Conservation (phyloP, 2,888 invertebrate genomes). For the Andrena fulva region DNA sequence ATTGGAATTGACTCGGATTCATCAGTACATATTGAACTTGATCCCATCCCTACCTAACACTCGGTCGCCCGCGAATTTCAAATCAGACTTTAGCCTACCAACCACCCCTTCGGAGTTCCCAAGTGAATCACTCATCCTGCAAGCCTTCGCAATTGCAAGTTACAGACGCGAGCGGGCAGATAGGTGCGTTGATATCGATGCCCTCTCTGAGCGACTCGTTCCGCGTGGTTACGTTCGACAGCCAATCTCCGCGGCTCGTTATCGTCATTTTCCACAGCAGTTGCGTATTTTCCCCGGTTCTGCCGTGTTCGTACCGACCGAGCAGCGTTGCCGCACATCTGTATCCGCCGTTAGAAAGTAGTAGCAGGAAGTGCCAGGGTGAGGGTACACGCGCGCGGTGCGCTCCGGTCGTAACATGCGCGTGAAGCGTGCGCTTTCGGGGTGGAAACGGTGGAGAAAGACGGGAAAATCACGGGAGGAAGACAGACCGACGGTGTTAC, state of each 20-base stretch:
- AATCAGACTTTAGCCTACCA: too few species aligned
- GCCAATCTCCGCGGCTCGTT: neutral
- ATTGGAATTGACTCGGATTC: too few species aligned
- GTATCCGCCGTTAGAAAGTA: conserved; percentile 41
- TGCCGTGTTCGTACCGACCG: conserved; percentile 38
- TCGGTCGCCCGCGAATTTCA: too few species aligned
- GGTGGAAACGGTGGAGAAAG: conserved; percentile 33
- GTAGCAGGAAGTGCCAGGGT: conserved; percentile 56
- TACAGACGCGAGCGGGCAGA: neutral
- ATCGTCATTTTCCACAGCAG: neutral
- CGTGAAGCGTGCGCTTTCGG: conserved; percentile 73
- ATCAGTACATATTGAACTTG: too few species aligned
- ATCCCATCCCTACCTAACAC: too few species aligned
- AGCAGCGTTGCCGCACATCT: conserved; percentile 29
- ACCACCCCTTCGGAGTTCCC: too few species aligned
- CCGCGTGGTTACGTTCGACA: conserved; percentile 8
- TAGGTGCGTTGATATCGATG: neutral
- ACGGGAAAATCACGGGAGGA: conserved; percentile 18
- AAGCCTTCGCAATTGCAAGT: too few species aligned
- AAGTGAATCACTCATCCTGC: too few species aligned
- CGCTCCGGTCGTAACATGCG: conserved; percentile 78
- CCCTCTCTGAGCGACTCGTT: neutral
- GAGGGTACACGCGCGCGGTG: conserved; percentile 60
- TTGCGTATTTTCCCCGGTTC: neutral
- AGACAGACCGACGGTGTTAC: conserved; percentile 1